Evolutionary conservation across 2,113 vertebrate genomes (phyloP).

Genomic region (Steatornis caripensis): DNA sequence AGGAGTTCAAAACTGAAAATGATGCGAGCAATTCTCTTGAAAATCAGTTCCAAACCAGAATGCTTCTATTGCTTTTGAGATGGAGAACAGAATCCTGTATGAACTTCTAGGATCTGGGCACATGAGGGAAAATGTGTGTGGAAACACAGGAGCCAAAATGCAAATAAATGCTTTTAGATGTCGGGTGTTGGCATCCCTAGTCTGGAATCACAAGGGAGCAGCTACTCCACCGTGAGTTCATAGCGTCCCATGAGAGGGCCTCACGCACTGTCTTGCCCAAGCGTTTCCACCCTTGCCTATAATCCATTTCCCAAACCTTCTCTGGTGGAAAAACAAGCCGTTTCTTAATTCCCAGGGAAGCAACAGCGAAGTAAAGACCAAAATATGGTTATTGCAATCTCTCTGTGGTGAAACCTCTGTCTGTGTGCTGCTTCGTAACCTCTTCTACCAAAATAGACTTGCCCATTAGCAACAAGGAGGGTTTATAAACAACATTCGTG

Average conservation of each 20-base stretch:
- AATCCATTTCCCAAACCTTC: background rate
- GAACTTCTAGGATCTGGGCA: background rate
- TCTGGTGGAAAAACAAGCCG: background rate
- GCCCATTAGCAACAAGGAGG: background rate
- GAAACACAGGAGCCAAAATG: background rate
- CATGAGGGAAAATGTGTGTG: background rate
- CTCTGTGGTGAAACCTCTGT: background rate
- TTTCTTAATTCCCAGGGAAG: background rate
- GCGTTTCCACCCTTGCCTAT: background rate
- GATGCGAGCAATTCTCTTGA: background rate
- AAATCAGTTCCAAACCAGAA: background rate
- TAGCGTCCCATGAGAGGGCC: background rate
- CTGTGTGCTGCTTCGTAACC: background rate
- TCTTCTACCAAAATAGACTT: background rate
- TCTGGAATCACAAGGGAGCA: background rate
- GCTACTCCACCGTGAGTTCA: background rate
- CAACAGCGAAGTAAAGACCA: background rate
- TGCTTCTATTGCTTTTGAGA: background rate
- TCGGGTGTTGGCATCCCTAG: too few relatives aligned
- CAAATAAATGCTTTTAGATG: background rate
- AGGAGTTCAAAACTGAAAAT: background rate
- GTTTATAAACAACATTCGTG: background rate
- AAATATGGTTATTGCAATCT: background rate
- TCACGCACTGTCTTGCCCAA: fast-evolving
- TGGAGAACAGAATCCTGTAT: background rate